phyloP scores from a whole-genome alignment of 2,888 invertebrate species.

The Eupithecia centaureata region DNA sequence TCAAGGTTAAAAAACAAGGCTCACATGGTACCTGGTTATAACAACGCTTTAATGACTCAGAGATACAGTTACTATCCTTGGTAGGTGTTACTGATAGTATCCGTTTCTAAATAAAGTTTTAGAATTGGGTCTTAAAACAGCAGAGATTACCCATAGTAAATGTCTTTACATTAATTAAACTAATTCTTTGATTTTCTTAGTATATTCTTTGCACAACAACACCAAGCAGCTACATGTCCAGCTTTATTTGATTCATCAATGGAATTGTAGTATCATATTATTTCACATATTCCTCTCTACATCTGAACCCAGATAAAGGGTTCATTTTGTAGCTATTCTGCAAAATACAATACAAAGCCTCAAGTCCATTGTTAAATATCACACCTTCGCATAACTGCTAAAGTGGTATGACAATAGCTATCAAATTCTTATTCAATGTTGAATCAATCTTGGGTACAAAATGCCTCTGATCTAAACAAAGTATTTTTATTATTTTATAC shows the following conservation, averaged over 20 bases:
- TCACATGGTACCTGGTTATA: neutral
- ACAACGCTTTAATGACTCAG: neutral
- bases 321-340: neutral
- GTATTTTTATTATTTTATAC: too few species aligned
- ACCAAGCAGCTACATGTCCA: too few species aligned
- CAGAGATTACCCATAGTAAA: neutral
- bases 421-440: neutral
- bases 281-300: neutral
- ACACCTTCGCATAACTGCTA: slow-evolving; percentile 19
- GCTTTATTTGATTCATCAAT: neutral
- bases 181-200: too few species aligned
- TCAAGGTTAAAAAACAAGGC: neutral
- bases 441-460: neutral
- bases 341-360: neutral
- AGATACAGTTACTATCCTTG: neutral
- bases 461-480: neutral
- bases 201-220: too few species aligned
- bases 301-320: neutral
- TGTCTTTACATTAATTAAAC: too few species aligned
- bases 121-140: neutral
- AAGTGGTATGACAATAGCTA: slow-evolving; percentile 24
- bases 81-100: neutral
- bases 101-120: neutral
- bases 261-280: neutral
- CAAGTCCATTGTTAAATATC: slow-evolving; percentile 11